Evolutionary conservation across 2,888 invertebrate genomes (phyloP).

Genomic region (Amiota minor): DNA sequence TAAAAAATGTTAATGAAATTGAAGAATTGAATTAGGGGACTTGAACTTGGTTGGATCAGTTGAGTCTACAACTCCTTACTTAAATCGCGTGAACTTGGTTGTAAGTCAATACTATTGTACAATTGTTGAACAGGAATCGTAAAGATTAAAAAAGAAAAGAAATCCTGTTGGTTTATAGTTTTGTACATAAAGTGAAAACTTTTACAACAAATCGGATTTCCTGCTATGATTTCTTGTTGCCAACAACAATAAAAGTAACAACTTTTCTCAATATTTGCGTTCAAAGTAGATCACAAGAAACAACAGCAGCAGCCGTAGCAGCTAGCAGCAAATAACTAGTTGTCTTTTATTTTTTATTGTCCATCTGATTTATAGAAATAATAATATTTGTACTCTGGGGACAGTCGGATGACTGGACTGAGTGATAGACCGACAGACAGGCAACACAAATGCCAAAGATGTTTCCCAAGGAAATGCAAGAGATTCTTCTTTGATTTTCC

Average conservation of each 20-base stretch:
- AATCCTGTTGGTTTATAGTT: neutral
- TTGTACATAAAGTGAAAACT: slow-evolving; percentile 44
- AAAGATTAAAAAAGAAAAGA: neutral
- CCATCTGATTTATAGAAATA: slow-evolving; percentile 16
- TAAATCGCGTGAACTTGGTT: slow-evolving; percentile 1
- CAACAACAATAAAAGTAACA: neutral
- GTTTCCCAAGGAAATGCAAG: slow-evolving; percentile 68
- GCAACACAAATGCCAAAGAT: slow-evolving; percentile 59
- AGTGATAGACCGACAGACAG: slow-evolving; percentile 43
- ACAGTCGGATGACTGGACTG: slow-evolving; percentile 32
- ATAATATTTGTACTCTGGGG: neutral
- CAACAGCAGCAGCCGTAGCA: no score
- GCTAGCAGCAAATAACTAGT: slow-evolving; percentile 32
- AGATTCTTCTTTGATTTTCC: slow-evolving; percentile 64
- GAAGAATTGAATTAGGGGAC: neutral
- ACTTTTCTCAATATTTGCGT: slow-evolving; percentile 2
- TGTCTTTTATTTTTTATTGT: neutral
- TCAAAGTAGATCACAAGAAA: slow-evolving; percentile 56
- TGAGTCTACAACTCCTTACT: neutral
- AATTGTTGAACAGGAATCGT: slow-evolving; percentile 1
- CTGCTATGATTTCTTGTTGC: slow-evolving; percentile 50
- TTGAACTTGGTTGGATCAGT: slow-evolving; percentile 19
- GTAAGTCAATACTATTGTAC: neutral
- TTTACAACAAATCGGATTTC: slow-evolving; percentile 68
- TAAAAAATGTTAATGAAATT: neutral